phyloP scores from a whole-genome alignment of 2,888 invertebrate species.

The Tholera decimalis region DNA sequence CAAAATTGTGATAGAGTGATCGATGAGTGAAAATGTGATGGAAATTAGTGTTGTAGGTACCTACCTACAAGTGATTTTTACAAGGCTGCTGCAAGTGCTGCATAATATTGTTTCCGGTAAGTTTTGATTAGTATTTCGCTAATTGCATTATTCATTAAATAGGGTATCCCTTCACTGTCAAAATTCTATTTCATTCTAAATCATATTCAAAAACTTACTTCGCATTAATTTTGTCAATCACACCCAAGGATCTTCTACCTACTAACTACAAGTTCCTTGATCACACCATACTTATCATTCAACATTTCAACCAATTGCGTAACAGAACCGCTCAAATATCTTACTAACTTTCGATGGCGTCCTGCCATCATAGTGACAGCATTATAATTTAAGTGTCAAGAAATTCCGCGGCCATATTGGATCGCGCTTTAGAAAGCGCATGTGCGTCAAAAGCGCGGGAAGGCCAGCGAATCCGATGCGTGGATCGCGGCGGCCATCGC shows the following conservation, averaged over 20 bases:
- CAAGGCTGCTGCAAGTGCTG: neutral
- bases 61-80: neutral
- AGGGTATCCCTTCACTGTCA: too few relatives aligned
- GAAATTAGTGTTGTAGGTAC: neutral
- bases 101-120: neutral
- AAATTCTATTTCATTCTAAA: neutral
- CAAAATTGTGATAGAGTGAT: slow-evolving; percentile 10
- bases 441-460: slow-evolving; percentile 80
- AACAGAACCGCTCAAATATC: slow-evolving; percentile 1
- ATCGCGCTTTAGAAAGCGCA: slow-evolving; percentile 74
- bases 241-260: too few relatives aligned
- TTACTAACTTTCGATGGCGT: slow-evolving; percentile 21
- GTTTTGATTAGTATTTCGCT: too few relatives aligned
- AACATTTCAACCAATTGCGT: slow-evolving; percentile 36
- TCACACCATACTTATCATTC: too few relatives aligned
- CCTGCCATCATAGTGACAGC: slow-evolving; percentile 11
- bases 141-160: too few relatives aligned
- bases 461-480: slow-evolving; percentile 77
- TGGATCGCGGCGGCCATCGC: slow-evolving; percentile 78
- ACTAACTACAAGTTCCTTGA: too few relatives aligned
- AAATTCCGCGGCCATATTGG: slow-evolving; percentile 75
- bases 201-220: neutral
- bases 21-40: neutral
- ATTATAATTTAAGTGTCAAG: slow-evolving; percentile 41
- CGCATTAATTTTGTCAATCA: too few relatives aligned